Evolutionary conservation across 2,888 invertebrate genomes (phyloP).

Genomic region (Eupithecia vulgata): DNA sequence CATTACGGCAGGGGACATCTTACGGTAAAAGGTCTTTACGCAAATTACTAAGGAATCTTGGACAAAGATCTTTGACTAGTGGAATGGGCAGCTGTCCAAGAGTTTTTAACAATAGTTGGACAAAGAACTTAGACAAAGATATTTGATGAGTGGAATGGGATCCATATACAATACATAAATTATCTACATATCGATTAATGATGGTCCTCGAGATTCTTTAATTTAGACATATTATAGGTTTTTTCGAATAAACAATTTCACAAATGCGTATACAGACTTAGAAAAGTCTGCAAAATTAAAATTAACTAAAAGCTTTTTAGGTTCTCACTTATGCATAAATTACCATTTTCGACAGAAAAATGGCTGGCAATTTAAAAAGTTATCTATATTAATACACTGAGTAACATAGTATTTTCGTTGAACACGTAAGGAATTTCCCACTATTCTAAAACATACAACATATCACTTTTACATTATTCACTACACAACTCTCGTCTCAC

Average conservation of each 20-base stretch:
- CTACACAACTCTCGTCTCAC: background rate
- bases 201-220: background rate
- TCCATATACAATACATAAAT: background rate
- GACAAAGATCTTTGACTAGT: no score
- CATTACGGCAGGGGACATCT: no score
- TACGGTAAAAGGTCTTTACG: no score
- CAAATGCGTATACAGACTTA: background rate
- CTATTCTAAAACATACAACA: background rate
- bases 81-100: no score
- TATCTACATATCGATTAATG: background rate
- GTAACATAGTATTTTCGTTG: constrained; percentile 8
- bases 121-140: no score
- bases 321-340: background rate
- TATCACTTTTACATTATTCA: constrained; percentile 2
- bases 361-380: background rate
- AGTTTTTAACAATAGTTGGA: no score
- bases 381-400: background rate
- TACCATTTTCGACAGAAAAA: background rate
- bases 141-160: no score
- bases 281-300: background rate
- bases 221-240: background rate
- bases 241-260: background rate
- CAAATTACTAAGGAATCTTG: no score
- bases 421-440: constrained; percentile 10
- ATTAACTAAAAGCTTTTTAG: background rate